Base-by-base conservation (phyloP, 92 coral and sea anemone genomes). In the Porites rus region DNA sequence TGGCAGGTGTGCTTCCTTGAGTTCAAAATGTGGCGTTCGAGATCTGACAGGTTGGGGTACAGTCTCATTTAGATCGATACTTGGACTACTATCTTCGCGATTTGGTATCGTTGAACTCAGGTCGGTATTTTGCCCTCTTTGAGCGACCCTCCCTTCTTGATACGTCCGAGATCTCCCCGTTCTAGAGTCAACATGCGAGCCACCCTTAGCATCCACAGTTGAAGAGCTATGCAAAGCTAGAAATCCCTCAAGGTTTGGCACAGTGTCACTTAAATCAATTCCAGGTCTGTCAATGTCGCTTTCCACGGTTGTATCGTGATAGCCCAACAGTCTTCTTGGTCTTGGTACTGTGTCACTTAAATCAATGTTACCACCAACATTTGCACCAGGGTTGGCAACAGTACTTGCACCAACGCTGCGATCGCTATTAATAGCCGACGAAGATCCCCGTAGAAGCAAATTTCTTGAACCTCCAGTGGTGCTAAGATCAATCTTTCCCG, bases 261-360 rank as follows among this genome's bases (percentile, higher is more conserved):
- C 87, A 6, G 87, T 83, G 6, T 73, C 80, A 64, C 87, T 83
- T 38, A 83, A 65, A 83, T 83, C 80, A 24, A 83, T 83, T 58
- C 65, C 78, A 24, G 72, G 62, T 17, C 70, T 18, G 8, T 19
- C 46, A 25, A 20, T 63, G 50, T 51, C 59, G 12, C 53, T 24
- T 0, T 51, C 79, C 18, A 24, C 11, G 72, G 13, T 54, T 13
- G 74, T 68, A 13, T 20, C 81, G 19, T 28, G 67, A 21, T 4
- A 50, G 67, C 25, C 51, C 65, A 13, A 50, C 22, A 51, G 61
- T 66, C 81, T 50, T 21, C 63, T 54, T 9, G 74, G 74, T 21
- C 67, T 67, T 25, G 69, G 60, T 31, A 76, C 76, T 6, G 83
- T 76, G 20, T 56, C 67, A 52, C 83, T 74, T 53, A 63, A 66